A percentile compares a stretch with the other conserved stretches of the same genome.
phyloP scores from a whole-genome alignment of 2,797 vertebrate genomes.

The Dallia pectoralis region DNA sequence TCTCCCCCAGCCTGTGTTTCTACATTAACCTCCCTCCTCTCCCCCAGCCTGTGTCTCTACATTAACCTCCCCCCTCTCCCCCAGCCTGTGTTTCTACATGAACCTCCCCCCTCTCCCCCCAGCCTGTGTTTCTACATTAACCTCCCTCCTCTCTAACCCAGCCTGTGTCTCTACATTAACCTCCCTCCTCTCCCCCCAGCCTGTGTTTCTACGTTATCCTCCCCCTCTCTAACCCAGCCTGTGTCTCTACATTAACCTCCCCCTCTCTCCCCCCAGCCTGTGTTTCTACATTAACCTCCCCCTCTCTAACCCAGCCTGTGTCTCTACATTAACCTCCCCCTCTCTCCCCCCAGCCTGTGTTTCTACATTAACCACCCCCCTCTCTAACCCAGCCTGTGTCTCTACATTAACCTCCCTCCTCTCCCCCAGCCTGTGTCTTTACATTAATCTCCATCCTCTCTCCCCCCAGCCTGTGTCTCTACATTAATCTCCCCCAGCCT shows the following conservation, averaged over 20 bases:
- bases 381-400: not conserved
- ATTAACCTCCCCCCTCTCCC: conserved; percentile 15
- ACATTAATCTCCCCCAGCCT: conserved; percentile 17
- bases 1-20: not conserved
- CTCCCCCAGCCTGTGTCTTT: not conserved
- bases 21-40: conserved; percentile 14
- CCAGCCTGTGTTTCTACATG: not conserved
- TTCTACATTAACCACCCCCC: conserved; percentile 15
- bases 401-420: conserved; percentile 16
- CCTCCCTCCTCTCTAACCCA: conserved; percentile 8
- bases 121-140: conserved; percentile 1
- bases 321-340: conserved; percentile 14
- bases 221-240: conserved; percentile 5
- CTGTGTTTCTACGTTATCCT: conserved; percentile 6
- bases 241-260: conserved; percentile 6
- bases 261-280: conserved; percentile 11
- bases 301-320: not conserved
- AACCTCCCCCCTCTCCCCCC: conserved; percentile 16
- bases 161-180: conserved; percentile 1
- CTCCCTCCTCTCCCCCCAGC: conserved; percentile 15
- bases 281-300: conserved; percentile 8
- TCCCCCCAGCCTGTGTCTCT: not conserved
- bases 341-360: conserved; percentile 1
- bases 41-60: conserved; percentile 6
- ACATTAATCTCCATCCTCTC: conserved; percentile 15